Evolutionary conservation across 1,140 invertebrate genomes (phyloP).

Genomic region (Tribolium madens): DNA sequence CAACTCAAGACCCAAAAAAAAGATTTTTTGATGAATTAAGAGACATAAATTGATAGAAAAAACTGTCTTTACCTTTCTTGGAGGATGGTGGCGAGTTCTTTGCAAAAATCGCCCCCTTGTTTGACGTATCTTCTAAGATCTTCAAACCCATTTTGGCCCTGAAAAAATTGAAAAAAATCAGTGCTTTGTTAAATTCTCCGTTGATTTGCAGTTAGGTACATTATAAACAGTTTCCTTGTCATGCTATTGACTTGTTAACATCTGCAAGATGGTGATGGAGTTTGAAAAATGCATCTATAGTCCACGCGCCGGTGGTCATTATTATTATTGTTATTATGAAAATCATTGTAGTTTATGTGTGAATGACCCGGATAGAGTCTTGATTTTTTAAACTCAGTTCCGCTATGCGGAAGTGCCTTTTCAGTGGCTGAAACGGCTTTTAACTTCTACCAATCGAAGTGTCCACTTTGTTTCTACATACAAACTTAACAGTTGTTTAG

Average conservation of each 20-base stretch:
- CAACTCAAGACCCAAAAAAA: too few species aligned
- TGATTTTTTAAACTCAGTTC: slow-evolving; percentile 31
- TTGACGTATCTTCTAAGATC: slow-evolving; percentile 92
- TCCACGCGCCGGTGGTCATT: slow-evolving; percentile 15
- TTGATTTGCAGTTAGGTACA: slow-evolving; percentile 14
- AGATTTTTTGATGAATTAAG: too few species aligned
- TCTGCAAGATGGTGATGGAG: not conserved
- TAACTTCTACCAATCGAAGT: not conserved
- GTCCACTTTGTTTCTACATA: not conserved
- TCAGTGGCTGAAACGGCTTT: not conserved
- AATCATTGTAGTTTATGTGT: slow-evolving; percentile 28
- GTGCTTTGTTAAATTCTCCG: not conserved
- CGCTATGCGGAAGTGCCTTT: slow-evolving; percentile 38
- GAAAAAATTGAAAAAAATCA: slow-evolving; percentile 63
- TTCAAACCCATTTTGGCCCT: slow-evolving; percentile 94
- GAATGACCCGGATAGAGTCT: slow-evolving; percentile 40
- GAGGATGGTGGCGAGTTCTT: slow-evolving; percentile 87
- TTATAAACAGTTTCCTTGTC: not conserved
- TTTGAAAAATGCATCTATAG: slow-evolving; percentile 22
- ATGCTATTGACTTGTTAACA: not conserved
- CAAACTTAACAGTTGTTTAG: not conserved
- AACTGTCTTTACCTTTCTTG: slow-evolving; percentile 98
- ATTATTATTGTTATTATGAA: slow-evolving; percentile 15
- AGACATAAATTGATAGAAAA: too few species aligned
- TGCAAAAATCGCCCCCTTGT: slow-evolving; percentile 94